Evolutionary conservation across 2,797 vertebrate species (phyloP), one percentile per base, ranked within the genome.

Genomic region (Astyanax mexicanus): DNA sequence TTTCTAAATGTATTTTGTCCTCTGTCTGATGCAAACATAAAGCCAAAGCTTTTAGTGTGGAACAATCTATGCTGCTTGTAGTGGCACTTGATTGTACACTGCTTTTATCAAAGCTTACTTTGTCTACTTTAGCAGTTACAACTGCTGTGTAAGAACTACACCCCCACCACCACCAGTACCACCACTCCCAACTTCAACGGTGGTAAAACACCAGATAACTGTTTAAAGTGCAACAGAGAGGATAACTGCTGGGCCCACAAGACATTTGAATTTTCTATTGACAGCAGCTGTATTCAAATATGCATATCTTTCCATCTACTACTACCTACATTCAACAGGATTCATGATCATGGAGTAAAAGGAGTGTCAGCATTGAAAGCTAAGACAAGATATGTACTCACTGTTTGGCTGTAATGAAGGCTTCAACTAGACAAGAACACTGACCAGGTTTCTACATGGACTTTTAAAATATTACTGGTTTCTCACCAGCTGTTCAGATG

Each of bases 101-200:
- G n/a, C 6, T 52, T 64, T 52, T 51, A 52, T 64, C 45, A 67
- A 67, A 25, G 38, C 21, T 40, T 58, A 47, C 27, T 37, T 58
- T 75, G 62, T 74, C 49, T 64, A 10, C 54, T 32, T 17, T 6
- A 65, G 65, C 72, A 65, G 37, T 25, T 13, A 32, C 35, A 13
- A 32, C 17, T 32, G 3, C 58, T n/a, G 44, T 58, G 61, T 23
- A 52, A 27, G 29, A 32, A 2, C 29, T 32, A 32, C 29, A 32
- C 2, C 29, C 29, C 29, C 29, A 32, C 29, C 29, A n/a, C n/a
- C n/a, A n/a, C 29, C 32, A n/a, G n/a, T n/a, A n/a, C 29, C 5
- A 32, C 29, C 29, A 5, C 29, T 32, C n/a, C n/a, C n/a, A n/a
- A n/a, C n/a, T n/a, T n/a, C n/a, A n/a, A 55, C 23, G 15, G 3